phyloP scores from a whole-genome alignment of 2,888 invertebrate species.

The Carpatolechia fugitivella region DNA sequence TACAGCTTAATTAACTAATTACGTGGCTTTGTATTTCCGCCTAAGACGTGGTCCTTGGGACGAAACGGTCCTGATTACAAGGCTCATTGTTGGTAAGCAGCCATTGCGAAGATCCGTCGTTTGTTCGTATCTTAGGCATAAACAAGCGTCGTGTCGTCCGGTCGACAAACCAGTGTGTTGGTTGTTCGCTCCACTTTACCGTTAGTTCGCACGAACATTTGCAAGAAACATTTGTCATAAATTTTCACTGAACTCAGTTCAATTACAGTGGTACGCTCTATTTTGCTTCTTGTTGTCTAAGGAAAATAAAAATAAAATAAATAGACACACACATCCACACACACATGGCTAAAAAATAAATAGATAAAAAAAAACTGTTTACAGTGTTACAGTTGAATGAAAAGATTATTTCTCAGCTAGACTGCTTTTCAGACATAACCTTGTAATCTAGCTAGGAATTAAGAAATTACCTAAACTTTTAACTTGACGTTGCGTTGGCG shows the following conservation, averaged over 20 bases:
- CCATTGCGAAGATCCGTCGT: constrained; percentile 44
- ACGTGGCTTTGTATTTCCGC: constrained; percentile 30
- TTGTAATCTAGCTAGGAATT: too few relatives aligned
- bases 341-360: too few relatives aligned
- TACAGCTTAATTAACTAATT: constrained; percentile 7
- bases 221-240: not conserved
- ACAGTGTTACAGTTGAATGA: too few relatives aligned
- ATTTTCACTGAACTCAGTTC: not conserved
- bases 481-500: too few relatives aligned
- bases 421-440: too few relatives aligned
- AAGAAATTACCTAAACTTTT: too few relatives aligned
- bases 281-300: not conserved
- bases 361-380: too few relatives aligned
- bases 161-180: constrained; percentile 6
- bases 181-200: constrained; percentile 32
- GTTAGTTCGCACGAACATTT: not conserved
- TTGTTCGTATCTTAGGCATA: constrained; percentile 32
- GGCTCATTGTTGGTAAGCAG: constrained; percentile 37
- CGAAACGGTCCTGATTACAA: constrained; percentile 30
- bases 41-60: constrained; percentile 30
- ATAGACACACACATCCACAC: too few relatives aligned
- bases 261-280: constrained; percentile 8
- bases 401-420: too few relatives aligned
- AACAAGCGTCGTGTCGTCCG: constrained; percentile 15
- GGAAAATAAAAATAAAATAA: too few relatives aligned